These are phyloP conservation scores for Triops cancriformis DNA, from an alignment of 1,140 invertebrate genomes.

Conservation along the genomic window DNA sequence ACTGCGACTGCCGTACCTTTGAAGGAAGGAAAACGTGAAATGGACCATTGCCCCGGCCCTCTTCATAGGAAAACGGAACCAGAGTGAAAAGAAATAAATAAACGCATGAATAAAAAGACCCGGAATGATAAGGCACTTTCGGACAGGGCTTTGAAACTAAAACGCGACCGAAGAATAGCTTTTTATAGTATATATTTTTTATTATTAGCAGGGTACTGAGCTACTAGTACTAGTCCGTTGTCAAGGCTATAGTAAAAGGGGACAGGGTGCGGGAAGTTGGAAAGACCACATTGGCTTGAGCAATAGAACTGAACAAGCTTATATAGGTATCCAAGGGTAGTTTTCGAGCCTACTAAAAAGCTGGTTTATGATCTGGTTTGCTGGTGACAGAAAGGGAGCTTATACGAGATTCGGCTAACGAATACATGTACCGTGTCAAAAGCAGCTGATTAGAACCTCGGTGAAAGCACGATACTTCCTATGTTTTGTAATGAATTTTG, in stretches of 20 bases:
- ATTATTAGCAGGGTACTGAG: too few relatives aligned
- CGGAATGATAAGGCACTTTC: too few relatives aligned
- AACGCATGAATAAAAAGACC: too few relatives aligned
- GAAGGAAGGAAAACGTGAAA: too few relatives aligned
- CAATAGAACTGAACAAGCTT: background rate
- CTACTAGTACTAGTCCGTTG: too few relatives aligned
- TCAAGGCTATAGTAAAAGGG: background rate
- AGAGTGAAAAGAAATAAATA: too few relatives aligned
- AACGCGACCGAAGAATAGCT: too few relatives aligned
- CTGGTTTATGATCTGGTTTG: background rate
- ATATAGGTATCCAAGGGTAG: background rate
- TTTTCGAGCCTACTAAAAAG: background rate
- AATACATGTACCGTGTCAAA: background rate
- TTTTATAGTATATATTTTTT: too few relatives aligned
- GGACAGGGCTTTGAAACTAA: too few relatives aligned
- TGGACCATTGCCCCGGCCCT: too few relatives aligned
- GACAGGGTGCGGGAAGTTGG: background rate
- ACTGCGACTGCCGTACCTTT: too few relatives aligned
- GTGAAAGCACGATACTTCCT: background rate
- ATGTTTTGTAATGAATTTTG: background rate
- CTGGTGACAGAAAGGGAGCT: background rate
- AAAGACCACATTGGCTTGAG: background rate
- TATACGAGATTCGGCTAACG: background rate
- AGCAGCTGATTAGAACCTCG: background rate
- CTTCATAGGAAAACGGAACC: too few relatives aligned